Evolutionary conservation across 2,888 invertebrate genomes (phyloP).

Genomic region (Ryuthela nishihirai): DNA sequence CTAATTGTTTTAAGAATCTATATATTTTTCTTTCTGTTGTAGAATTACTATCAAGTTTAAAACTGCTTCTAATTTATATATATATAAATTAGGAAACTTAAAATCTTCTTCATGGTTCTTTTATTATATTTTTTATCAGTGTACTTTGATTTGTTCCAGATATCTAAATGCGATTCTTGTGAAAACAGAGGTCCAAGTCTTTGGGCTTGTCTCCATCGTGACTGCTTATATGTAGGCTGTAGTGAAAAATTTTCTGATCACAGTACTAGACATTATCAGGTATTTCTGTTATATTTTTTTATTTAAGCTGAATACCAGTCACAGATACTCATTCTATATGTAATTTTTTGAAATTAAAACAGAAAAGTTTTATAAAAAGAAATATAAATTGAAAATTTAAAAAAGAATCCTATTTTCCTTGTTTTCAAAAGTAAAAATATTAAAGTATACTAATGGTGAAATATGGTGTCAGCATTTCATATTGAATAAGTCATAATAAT

Average conservation of each 20-base stretch:
- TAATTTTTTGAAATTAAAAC: background rate
- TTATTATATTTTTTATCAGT: background rate
- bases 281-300: constrained; percentile 2
- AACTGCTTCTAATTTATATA: no score
- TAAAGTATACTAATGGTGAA: no score
- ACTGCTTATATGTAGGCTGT: constrained; percentile 77
- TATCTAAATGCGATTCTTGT: constrained; percentile 63
- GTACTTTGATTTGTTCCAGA: background rate
- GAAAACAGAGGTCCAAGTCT: constrained; percentile 69
- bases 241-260: constrained; percentile 78
- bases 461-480: no score
- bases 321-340: no score
- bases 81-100: no score
- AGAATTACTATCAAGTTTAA: no score
- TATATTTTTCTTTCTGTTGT: no score
- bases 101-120: background rate
- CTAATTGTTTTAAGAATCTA: no score
- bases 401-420: no score
- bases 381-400: no score
- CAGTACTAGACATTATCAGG: constrained; percentile 68
- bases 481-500: no score
- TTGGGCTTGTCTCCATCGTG: constrained; percentile 78
- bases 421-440: no score
- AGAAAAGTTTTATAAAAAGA: background rate
- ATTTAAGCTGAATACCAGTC: background rate